Evolutionary conservation across 2,797 vertebrate genomes (phyloP).

Genomic region (Rousettus madagascariensis): DNA sequence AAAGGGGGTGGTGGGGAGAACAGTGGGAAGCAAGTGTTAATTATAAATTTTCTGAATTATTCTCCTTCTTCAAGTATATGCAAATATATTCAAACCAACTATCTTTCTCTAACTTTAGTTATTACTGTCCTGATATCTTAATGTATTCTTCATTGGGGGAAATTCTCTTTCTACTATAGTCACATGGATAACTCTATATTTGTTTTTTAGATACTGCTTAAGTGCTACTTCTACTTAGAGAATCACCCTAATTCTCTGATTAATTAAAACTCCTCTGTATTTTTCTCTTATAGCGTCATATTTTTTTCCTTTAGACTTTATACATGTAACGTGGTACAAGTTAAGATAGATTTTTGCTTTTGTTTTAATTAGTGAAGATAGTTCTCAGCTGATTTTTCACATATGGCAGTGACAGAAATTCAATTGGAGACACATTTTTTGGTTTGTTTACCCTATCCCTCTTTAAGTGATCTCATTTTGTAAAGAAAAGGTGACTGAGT

Average conservation of each 20-base stretch:
- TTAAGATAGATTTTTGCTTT: background rate
- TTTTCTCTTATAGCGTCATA: background rate
- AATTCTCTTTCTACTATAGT: background rate
- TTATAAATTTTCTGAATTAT: background rate
- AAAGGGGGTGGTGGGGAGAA: background rate
- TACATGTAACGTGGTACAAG: background rate
- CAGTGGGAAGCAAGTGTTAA: background rate
- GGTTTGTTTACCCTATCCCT: background rate
- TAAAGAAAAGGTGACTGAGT: background rate
- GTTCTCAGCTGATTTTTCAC: background rate
- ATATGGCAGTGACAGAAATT: background rate
- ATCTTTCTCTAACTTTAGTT: background rate
- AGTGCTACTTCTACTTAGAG: background rate
- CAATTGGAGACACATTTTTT: background rate
- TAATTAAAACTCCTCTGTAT: background rate
- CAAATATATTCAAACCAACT: constrained; percentile 3
- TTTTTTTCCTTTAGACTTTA: background rate
- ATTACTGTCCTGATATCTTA: background rate
- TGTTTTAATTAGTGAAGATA: background rate
- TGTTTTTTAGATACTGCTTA: background rate
- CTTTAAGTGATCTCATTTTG: background rate
- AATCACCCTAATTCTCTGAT: background rate
- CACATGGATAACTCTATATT: background rate
- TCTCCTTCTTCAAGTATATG: background rate
- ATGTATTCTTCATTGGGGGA: background rate